These are phyloP conservation scores for Vimba vimba DNA, from an alignment of 2,113 vertebrate genomes.

Conservation along the genomic window DNA sequence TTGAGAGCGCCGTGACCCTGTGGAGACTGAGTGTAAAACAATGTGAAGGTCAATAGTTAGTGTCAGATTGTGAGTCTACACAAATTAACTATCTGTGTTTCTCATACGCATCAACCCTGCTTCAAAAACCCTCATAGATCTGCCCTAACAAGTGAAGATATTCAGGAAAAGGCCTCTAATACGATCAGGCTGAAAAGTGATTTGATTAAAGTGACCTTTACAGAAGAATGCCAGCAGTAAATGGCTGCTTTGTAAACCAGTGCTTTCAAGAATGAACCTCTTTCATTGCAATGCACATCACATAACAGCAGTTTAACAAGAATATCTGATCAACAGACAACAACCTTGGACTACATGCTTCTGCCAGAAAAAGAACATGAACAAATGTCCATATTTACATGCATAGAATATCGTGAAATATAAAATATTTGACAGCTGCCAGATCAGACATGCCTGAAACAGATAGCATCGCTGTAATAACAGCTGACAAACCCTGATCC, in stretches of 20 bases:
- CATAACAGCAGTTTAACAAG: not conserved
- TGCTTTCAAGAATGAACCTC: not conserved
- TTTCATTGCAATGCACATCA: not conserved
- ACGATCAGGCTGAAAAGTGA: not conserved
- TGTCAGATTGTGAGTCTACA: not conserved
- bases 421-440: not conserved
- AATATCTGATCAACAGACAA: not conserved
- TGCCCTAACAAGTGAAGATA: too few relatives aligned
- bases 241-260: not conserved
- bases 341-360: not conserved
- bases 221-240: slow-evolving; percentile 6
- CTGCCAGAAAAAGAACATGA: not conserved
- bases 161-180: not conserved
- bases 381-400: not conserved
- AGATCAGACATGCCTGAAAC: not conserved
- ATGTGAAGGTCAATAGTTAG: not conserved
- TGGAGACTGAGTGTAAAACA: slow-evolving; percentile 20
- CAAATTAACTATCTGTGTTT: not conserved
- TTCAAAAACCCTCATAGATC: not conserved
- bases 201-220: slow-evolving; percentile 1
- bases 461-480: not conserved
- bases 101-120: not conserved
- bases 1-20: not conserved
- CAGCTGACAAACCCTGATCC: not conserved
- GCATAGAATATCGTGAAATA: not conserved